Base-by-base conservation (phyloP, 2,888 invertebrate genomes). In the Phymatocera aterrima region DNA sequence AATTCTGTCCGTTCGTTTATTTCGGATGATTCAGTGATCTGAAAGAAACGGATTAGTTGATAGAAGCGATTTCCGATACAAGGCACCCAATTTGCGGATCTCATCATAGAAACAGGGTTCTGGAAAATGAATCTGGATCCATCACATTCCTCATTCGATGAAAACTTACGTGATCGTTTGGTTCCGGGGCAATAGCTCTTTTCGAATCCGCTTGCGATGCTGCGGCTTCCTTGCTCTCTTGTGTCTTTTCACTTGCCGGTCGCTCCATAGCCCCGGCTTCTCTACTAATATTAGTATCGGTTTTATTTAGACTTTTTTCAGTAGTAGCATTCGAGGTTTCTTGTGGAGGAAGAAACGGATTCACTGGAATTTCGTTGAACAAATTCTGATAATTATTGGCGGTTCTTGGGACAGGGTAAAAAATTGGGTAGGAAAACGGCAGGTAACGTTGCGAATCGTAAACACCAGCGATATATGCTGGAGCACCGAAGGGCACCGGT, bases 381-480 rank as follows among this genome's bases (percentile, higher is more conserved):
- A 72, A 34, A 51, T 72, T 72, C 51, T 43, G 51, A 34, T 51
- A 51, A 72, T 8, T 8, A 51, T 72, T 48, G 0, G 34, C n/a
- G 15, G 21, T n/a, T 6, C 18, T 51, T 31, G 72, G 21, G 34
- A 31, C 51, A n/a, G 12, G 70, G 18, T 24, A 72, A 46, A 21
- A 64, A 54, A 70, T 61, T n/a, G 34, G 78, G 31, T 46, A 74
- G 8, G 51, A 57, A 46, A 57, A 34, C 34, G 40, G 43, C 48
- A 54, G 43, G 70, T 40, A 60, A n/a, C n/a, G 72, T 31, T 34
- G 28, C 34, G 64, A 34, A 21, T 21, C 43, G 48, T 34, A 82
- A 6, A 54, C 72, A 75, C 21, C 78, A 79, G 64, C 79, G 75
- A 86, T 51, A 28, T 85, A 86, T 8, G 84, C 81, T 6, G 82